Evolutionary conservation across 2,797 vertebrate species (phyloP).

Genomic region (Acanthurus lineatus): DNA sequence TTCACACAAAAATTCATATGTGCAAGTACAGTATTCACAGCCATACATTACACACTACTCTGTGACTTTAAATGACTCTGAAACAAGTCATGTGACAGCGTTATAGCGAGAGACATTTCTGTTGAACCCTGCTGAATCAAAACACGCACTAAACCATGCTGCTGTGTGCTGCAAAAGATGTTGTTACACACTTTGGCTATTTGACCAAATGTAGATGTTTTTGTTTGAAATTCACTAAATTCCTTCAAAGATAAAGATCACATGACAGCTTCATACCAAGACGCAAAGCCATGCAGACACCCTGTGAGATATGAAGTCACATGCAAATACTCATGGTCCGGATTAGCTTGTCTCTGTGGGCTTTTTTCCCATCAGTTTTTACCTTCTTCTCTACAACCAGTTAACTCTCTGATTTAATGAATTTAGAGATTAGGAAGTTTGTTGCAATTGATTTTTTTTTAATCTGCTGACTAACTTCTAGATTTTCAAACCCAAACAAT

Average conservation of each 20-base stretch:
- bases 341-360: slow-evolving; percentile 50
- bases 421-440: neutral
- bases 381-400: neutral
- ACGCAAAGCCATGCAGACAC: slow-evolving; percentile 34
- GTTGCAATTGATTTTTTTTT: neutral
- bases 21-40: neutral
- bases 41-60: neutral
- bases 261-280: slow-evolving; percentile 37
- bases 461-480: neutral
- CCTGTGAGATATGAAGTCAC: slow-evolving; percentile 66
- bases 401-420: neutral
- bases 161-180: neutral
- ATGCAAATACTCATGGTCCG: slow-evolving; percentile 55
- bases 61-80: slow-evolving; percentile 4
- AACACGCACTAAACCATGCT: neutral
- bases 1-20: neutral
- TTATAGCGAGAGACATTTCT: neutral
- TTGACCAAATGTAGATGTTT: slow-evolving; percentile 5
- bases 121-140: slow-evolving; percentile 2
- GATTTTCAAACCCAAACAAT: neutral
- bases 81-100: slow-evolving; percentile 4
- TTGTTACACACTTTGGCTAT: neutral
- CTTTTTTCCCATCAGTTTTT: slow-evolving; percentile 28
- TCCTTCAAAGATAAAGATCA: slow-evolving; percentile 54
- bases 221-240: slow-evolving; percentile 43